Base-by-base conservation (phyloP, 2,888 invertebrate species). In the Amphiduros pacificus region DNA sequence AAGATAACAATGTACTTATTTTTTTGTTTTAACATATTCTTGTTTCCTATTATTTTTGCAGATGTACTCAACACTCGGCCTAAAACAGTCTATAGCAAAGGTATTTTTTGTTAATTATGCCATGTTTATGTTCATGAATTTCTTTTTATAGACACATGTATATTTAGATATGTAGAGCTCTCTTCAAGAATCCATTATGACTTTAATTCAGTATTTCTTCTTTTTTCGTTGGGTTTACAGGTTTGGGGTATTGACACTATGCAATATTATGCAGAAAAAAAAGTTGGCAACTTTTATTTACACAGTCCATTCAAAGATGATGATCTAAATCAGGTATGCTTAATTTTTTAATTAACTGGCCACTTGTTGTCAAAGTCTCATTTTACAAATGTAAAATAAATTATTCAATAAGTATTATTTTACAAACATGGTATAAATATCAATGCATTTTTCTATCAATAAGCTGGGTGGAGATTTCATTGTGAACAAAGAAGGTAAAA, bases 161-260 rank as follows among this genome's bases (percentile, higher is more conserved):
- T 36, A 9, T 36, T 36, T 17, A 11, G 36, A 36, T 17, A 17
- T 36, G 9, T 36, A 9, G 17, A 11, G 36, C 36, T 36, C 9
- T 36, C 36, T 17, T 36, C 17, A 9, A 36, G 36, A 11, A 36
- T 36, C 11, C 17, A 17, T 36, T 36, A 17, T 11, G 11, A 17
- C 28, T 28, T 28, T 41, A 26, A 24, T 41, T 22, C 53, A 41
- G 17, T 17, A 48, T 5, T 67, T 63, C 40, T 27, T 57, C 31
- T 32, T 36, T 50, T 27, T 55, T 44, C n/a, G 22, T 9, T 44
- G 5, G n/a, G n/a, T 20, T 4, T 44, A n/a, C n/a, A 44, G 44
- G 44, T 44, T n/a, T 44, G 44, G 44, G 4, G 22, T 22, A 44
- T n/a, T 44, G 44, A 17, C 6, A 44, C 44, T 4, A 44, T 44